A percentile compares a stretch with the other conserved stretches of the same genome.
phyloP scores from a whole-genome alignment of 1,140 invertebrate species.

The Pectinophora gossypiella region DNA sequence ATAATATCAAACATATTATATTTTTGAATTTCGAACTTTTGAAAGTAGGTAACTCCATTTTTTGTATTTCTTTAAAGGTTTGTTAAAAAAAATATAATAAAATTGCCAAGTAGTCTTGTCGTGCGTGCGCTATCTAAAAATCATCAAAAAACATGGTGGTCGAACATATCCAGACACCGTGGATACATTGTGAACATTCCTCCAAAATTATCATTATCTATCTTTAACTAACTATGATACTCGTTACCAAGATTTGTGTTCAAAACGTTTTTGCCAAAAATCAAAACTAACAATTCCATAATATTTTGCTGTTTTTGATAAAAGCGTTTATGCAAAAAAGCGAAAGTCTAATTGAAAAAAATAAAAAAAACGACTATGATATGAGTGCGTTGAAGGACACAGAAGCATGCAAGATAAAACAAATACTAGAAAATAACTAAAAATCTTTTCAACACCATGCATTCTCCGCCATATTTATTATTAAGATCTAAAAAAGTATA shows the following conservation, averaged over 20 bases:
- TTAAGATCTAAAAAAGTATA: not conserved
- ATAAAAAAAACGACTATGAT: slow-evolving; percentile 54
- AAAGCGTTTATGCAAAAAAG: slow-evolving; percentile 56
- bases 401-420: slow-evolving; percentile 45
- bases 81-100: too few relatives aligned
- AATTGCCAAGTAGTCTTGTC: too few relatives aligned
- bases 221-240: slow-evolving; percentile 54
- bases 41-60: too few relatives aligned
- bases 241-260: slow-evolving; percentile 64
- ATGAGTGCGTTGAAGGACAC: slow-evolving; percentile 67
- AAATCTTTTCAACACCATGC: slow-evolving; percentile 1
- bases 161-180: not conserved
- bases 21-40: too few relatives aligned
- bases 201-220: slow-evolving; percentile 42
- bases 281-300: not conserved
- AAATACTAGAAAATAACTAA: slow-evolving; percentile 15
- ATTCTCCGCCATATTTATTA: not conserved
- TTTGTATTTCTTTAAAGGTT: too few relatives aligned
- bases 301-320: slow-evolving; percentile 55
- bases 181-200: slow-evolving; percentile 36
- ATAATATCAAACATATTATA: too few relatives aligned
- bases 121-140: not conserved
- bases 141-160: slow-evolving; percentile 3
- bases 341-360: slow-evolving; percentile 27
- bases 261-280: not conserved